Base-by-base conservation (phyloP, 2,888 invertebrate species). In the Acleris holmiana region DNA sequence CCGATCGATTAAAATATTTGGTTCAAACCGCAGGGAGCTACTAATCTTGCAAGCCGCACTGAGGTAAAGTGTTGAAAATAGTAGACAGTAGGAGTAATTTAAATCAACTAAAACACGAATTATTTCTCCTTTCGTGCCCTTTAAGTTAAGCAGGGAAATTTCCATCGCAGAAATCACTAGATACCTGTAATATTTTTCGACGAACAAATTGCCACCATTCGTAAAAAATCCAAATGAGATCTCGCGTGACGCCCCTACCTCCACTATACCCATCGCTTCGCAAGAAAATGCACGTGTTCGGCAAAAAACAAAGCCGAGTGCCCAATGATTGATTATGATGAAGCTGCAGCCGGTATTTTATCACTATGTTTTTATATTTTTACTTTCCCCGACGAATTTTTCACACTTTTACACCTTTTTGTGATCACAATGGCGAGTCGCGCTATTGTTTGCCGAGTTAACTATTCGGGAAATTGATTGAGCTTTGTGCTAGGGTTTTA, bases 311-410 rank as follows among this genome's bases (percentile, higher is more conserved):
- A 62, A 29, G 54, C 48, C 17, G 49, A 15, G 23, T 15, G 17
- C 49, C 41, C 50, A 13, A 73, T 80, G 80, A 80, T 80, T 80
- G 80, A 80, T 80, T 77, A 79, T 80, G 80, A 80, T 77, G 71
- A 60, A 50, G 49, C 65, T 64, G 65, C 65, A 48, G 47, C 21
- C 41, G 50, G 47, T 67, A 66, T 67, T 70, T 68, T 64, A 51
- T 51, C 48, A 19, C 35, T 53, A 58, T 53, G 58, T 64, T 47
- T 63, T 51, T 51, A 63, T 51, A 63, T 64, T 62, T 57, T 62
- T 48, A 48, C 61, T 54, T 61, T 61, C 40, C 54, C 59, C 19
- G 53, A 18, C 17, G 19, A 64, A 49, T 60, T 65, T 59, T 55
- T 60, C 48, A 59, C 61, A 44, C 25, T 49, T 55, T 54, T 44